These are phyloP conservation scores for Leptobrachium leishanense DNA, from an alignment of 2,113 vertebrate species.

Conservation along the genomic window DNA sequence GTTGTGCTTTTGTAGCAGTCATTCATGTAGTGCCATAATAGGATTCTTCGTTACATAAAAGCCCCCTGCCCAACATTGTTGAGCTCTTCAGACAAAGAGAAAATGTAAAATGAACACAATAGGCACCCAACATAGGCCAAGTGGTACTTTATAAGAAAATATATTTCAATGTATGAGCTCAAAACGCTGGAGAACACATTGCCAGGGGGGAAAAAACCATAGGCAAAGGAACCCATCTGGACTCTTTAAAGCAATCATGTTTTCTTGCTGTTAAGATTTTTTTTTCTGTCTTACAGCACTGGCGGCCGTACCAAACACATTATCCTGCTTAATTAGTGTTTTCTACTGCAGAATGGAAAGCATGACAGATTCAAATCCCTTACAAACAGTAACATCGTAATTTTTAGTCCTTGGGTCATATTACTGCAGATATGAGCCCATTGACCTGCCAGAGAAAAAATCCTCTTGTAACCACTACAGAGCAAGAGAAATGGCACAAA, in stretches of 20 bases:
- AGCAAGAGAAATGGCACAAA: not conserved
- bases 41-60: too few species aligned
- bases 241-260: not conserved
- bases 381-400: not conserved
- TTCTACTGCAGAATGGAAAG: not conserved
- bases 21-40: too few species aligned
- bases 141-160: not conserved
- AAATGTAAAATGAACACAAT: not conserved
- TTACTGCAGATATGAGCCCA: constrained; percentile 5
- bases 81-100: not conserved
- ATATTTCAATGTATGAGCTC: not conserved
- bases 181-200: not conserved
- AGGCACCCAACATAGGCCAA: constrained; percentile 3
- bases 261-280: constrained; percentile 12
- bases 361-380: not conserved
- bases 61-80: not conserved
- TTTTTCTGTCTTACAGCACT: not conserved
- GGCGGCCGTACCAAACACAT: not conserved
- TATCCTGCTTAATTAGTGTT: not conserved
- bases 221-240: constrained; percentile 33
- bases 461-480: not conserved
- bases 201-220: not conserved
- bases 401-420: constrained; percentile 29
- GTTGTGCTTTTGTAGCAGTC: too few species aligned
- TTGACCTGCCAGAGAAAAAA: constrained; percentile 9